Conservation (phyloP, 2,888 invertebrate species). For the Meandrusa payeni region DNA sequence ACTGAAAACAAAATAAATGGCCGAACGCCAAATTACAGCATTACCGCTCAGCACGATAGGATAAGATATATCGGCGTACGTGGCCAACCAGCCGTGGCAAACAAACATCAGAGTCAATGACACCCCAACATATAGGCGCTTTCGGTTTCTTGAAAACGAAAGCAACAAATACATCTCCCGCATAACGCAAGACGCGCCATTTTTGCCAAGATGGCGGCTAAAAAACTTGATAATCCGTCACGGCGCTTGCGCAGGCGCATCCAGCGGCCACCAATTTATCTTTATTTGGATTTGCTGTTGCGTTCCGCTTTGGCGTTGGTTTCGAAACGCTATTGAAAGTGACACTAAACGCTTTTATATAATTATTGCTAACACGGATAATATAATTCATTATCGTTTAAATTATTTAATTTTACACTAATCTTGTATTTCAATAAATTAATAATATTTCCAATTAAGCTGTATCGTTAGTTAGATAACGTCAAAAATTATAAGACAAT, state of each 20-base stretch:
- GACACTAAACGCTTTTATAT: slow-evolving; percentile 15
- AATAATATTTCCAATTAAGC: no score
- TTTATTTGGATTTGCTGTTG: slow-evolving; percentile 36
- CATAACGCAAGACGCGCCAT: slow-evolving; percentile 52
- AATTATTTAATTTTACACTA: no score
- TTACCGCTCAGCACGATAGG: slow-evolving; percentile 63
- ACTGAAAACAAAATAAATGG: slow-evolving; percentile 64
- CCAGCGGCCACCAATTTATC: slow-evolving; percentile 59
- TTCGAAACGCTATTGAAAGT: slow-evolving; percentile 19
- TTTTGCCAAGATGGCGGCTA: slow-evolving; percentile 65
- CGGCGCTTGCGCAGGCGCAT: slow-evolving; percentile 49
- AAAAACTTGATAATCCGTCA: slow-evolving; percentile 68
- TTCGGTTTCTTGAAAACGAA: slow-evolving; percentile 78
- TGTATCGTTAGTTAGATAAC: no score
- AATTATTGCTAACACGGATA: neutral
- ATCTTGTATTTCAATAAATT: no score
- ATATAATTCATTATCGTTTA: no score
- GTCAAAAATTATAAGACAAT: no score
- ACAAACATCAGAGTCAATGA: slow-evolving; percentile 77
- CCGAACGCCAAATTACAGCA: slow-evolving; percentile 58
- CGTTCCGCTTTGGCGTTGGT: slow-evolving; percentile 21
- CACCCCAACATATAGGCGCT: slow-evolving; percentile 73
- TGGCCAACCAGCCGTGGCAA: slow-evolving; percentile 69
- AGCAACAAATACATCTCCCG: slow-evolving; percentile 64
- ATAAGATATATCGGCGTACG: slow-evolving; percentile 49